phyloP scores from a whole-genome alignment of 2,797 vertebrate species.

The Leuciscus waleckii region DNA sequence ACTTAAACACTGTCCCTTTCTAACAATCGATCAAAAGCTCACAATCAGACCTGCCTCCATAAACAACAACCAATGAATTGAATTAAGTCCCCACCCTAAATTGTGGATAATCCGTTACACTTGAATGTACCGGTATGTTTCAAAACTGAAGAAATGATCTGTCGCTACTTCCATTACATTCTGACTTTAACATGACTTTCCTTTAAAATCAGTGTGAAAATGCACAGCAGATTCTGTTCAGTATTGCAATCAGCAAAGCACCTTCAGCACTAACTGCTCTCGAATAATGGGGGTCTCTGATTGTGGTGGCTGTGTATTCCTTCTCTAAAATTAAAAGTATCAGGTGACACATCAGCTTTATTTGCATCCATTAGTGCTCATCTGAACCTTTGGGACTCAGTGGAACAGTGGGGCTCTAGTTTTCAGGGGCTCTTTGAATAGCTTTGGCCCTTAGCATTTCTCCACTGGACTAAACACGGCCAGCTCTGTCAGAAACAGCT shows the following conservation, averaged over 20 bases:
- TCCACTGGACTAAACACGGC: not conserved
- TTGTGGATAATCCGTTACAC: not conserved
- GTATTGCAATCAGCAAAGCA: not conserved
- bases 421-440: not conserved
- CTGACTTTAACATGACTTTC: not conserved
- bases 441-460: slow-evolving; percentile 16
- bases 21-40: not conserved
- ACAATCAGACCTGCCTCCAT: not conserved
- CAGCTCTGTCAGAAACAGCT: slow-evolving; percentile 23
- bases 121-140: not conserved
- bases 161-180: not conserved
- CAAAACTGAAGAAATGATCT: not conserved
- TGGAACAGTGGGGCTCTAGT: not conserved
- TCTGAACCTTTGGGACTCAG: slow-evolving; percentile 1
- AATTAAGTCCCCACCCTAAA: too few species aligned
- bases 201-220: not conserved
- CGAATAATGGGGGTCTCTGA: not conserved
- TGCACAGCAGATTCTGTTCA: not conserved
- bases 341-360: slow-evolving; percentile 12
- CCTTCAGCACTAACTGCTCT: not conserved
- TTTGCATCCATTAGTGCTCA: slow-evolving; percentile 26
- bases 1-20: not conserved
- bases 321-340: slow-evolving; percentile 23
- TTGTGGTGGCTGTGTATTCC: slow-evolving; percentile 1
- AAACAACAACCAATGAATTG: not conserved